Percentiles rank a stretch among this genome's conserved stretches.
phyloP scores from a whole-genome alignment of 2,113 vertebrate species.

The Brevimyrus niger region DNA sequence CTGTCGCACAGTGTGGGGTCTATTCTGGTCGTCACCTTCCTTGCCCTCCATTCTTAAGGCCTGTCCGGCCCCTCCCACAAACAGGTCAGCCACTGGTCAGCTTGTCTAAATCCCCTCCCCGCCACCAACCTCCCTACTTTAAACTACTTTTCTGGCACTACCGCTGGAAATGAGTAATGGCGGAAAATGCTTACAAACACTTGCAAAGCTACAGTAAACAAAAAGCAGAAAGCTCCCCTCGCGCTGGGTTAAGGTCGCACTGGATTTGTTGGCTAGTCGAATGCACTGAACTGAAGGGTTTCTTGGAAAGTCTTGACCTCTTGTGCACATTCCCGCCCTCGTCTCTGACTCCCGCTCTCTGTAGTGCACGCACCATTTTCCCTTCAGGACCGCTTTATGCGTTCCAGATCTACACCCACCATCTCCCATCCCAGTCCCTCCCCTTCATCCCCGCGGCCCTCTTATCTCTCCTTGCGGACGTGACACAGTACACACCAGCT shows the following conservation, averaged over 20 bases:
- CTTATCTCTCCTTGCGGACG: slow-evolving; percentile 29
- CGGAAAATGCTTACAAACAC: not conserved
- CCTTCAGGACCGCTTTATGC: not conserved
- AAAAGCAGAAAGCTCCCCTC: not conserved
- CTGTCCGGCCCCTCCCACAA: not conserved
- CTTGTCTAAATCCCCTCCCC: not conserved
- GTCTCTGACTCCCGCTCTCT: not conserved
- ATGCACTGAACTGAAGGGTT: not conserved
- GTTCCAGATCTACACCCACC: not conserved
- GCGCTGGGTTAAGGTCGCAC: not conserved
- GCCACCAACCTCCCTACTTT: not conserved
- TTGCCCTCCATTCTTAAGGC: not conserved
- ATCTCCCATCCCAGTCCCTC: not conserved
- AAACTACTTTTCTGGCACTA: not conserved
- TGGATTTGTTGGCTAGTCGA: not conserved
- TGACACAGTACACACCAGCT: slow-evolving; percentile 22
- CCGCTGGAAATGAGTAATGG: not conserved
- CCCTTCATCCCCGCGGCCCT: not conserved
- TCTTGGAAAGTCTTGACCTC: not conserved
- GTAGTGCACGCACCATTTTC: not conserved
- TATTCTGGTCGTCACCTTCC: slow-evolving; percentile 7
- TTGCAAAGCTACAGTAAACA: not conserved
- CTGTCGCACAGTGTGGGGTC: not conserved
- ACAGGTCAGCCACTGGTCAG: not conserved
- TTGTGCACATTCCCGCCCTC: not conserved